A percentile compares a stretch with the other conserved stretches of the same genome.
Conservation (phyloP, 2,888 invertebrate species). For the Mactromeris polynyma region DNA sequence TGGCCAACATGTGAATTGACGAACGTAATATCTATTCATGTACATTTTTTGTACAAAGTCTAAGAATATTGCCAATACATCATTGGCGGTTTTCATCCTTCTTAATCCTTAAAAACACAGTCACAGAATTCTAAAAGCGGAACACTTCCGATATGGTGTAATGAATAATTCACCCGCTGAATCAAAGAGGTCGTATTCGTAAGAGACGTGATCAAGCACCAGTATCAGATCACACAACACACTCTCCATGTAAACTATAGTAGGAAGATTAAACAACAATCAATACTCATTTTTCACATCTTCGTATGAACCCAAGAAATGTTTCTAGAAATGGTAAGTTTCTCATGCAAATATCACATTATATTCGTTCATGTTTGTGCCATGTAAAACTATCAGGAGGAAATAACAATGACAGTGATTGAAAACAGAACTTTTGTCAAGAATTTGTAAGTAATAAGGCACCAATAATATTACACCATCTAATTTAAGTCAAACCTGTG, state of each 20-base stretch:
- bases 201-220: background rate
- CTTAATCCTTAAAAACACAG: background rate
- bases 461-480: no score
- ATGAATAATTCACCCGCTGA: background rate
- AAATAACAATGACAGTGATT: background rate
- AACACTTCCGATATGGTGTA: background rate
- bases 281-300: slow-evolving; percentile 17
- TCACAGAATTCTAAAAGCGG: slow-evolving; percentile 7
- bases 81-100: background rate
- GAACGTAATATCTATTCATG: background rate
- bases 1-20: background rate
- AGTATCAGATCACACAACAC: background rate
- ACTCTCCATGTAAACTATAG: background rate
- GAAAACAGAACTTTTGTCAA: background rate
- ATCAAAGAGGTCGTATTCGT: background rate
- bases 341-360: slow-evolving; percentile 9
- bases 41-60: background rate
- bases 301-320: background rate
- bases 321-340: background rate
- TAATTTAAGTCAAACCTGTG: no score
- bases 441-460: no score
- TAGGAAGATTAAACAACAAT: background rate
- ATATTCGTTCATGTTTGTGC: background rate
- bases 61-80: slow-evolving; percentile 8
- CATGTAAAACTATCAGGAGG: background rate